Conservation (phyloP, 1,140 invertebrate species). For the Neotoxoptera formosana region DNA sequence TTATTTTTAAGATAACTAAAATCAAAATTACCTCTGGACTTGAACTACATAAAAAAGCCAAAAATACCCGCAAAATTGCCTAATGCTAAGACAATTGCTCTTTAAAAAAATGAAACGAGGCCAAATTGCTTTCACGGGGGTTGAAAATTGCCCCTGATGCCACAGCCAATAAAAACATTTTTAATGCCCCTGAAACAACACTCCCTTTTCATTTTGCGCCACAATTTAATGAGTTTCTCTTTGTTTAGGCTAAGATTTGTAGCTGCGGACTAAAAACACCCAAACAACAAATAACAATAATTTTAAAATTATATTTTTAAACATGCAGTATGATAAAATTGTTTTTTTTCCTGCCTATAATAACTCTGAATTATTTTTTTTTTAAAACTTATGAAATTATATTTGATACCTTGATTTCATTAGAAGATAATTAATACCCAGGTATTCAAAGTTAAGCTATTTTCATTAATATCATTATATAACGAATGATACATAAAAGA, state of each 20-base stretch:
- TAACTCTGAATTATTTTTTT: no score
- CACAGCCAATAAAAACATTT: conserved; percentile 87
- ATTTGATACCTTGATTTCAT: not conserved
- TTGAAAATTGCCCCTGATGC: conserved; percentile 92
- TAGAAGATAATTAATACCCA: not conserved
- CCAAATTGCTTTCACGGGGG: conserved; percentile 82
- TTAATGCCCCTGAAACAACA: conserved; percentile 91
- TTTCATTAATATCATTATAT: no score
- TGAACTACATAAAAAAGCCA: conserved; percentile 95
- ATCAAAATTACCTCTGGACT: conserved; percentile 64
- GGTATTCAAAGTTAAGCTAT: not conserved
- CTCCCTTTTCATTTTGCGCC: conserved; percentile 88
- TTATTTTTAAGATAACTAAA: not conserved
- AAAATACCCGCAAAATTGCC: conserved; percentile 93
- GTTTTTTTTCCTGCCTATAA: no score
- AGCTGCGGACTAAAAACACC: conserved; percentile 60
- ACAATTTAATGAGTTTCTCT: conserved; percentile 71
- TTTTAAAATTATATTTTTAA: not conserved
- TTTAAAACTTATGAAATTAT: not conserved
- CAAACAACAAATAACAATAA: conserved; percentile 39
- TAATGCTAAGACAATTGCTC: conserved; percentile 85
- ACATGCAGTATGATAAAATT: not conserved
- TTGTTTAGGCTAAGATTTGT: conserved; percentile 66
- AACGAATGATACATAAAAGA: no score
- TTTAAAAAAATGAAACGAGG: conserved; percentile 92